Percentiles rank a stretch among this genome's conserved stretches.
Conservation (phyloP, 2,113 vertebrate genomes). For the Cololabis saira region DNA sequence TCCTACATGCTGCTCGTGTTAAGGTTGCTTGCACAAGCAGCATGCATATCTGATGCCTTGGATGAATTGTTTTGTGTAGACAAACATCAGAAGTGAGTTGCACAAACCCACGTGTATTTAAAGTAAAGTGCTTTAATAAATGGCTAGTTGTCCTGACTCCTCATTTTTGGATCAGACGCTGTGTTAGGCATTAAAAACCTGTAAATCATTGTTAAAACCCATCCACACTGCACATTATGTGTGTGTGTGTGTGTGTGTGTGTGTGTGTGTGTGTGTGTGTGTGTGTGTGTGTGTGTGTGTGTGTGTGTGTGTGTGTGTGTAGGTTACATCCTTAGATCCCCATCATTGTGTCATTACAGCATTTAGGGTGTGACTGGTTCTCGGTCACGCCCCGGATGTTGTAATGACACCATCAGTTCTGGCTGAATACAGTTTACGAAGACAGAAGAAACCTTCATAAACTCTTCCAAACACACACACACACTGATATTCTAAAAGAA, state of each 20-base stretch:
- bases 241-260: slow-evolving; percentile 15
- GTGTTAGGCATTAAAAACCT: slow-evolving; percentile 62
- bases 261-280: slow-evolving; percentile 17
- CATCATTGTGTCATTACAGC: too few species aligned
- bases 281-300: slow-evolving; percentile 11
- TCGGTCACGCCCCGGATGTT: slow-evolving; percentile 60
- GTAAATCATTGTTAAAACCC: slow-evolving; percentile 58
- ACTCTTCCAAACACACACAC: slow-evolving; percentile 10
- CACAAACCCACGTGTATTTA: slow-evolving; percentile 11
- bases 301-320: not conserved
- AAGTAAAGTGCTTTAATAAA: slow-evolving; percentile 59
- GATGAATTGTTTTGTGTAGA: slow-evolving; percentile 26
- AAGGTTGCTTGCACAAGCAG: slow-evolving; percentile 28
- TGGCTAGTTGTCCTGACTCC: slow-evolving; percentile 50
- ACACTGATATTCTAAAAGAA: slow-evolving; percentile 33
- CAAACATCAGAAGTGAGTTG: slow-evolving; percentile 23
- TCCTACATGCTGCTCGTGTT: slow-evolving; percentile 55
- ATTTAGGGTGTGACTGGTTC: not conserved
- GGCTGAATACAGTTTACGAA: slow-evolving; percentile 41
- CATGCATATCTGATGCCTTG: slow-evolving; percentile 21
- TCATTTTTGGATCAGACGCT: slow-evolving; percentile 52
- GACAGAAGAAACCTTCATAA: slow-evolving; percentile 37
- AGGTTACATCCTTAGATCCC: too few species aligned
- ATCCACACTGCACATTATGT: slow-evolving; percentile 16
- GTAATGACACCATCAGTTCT: slow-evolving; percentile 65